A percentile compares a stretch with the other conserved stretches of the same genome.
Conservation (phyloP, 2,113 vertebrate species). For the Cettia cetti region DNA sequence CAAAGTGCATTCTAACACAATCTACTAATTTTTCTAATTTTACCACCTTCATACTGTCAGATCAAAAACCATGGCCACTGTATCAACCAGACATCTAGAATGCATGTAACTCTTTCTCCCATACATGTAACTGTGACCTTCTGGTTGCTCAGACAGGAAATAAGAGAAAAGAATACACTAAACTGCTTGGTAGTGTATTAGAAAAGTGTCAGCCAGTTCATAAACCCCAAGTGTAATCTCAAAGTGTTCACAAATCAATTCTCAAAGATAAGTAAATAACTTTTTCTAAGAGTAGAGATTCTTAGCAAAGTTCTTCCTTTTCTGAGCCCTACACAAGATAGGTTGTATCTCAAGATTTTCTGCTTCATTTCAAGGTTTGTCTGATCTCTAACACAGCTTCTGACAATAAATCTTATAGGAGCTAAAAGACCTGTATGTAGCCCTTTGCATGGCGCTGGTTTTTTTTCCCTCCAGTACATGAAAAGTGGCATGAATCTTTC, state of each 20-base stretch:
- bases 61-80: not conserved
- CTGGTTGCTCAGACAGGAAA: not conserved
- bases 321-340: not conserved
- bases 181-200: not conserved
- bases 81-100: not conserved
- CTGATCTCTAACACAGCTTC: not conserved
- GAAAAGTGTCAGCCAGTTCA: not conserved
- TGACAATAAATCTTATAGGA: not conserved
- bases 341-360: not conserved
- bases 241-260: not conserved
- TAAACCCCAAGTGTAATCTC: not conserved
- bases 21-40: not conserved
- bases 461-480: accelerated
- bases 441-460: not conserved
- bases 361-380: not conserved
- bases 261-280: not conserved
- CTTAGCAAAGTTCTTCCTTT: not conserved
- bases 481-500: not conserved
- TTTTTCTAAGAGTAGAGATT: not conserved
- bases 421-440: not conserved
- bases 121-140: not conserved
- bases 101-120: not conserved
- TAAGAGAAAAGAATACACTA: not conserved
- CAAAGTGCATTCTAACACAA: not conserved
- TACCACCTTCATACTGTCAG: not conserved